Evolutionary conservation across 2,797 vertebrate genomes (phyloP).

Genomic region (Cryptoblepharus egeriae): DNA sequence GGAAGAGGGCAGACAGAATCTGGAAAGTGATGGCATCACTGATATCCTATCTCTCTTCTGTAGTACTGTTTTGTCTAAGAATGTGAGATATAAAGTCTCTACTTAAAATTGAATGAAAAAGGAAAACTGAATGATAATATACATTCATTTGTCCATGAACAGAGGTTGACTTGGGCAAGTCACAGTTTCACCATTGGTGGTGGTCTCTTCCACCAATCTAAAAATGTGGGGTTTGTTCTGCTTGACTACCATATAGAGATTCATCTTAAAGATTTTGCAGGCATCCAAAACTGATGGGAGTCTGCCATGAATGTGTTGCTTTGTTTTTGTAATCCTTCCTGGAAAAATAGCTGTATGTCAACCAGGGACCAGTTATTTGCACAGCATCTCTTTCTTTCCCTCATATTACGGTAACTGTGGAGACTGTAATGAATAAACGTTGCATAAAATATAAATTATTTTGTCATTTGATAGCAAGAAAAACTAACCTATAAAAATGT

Average conservation of each 20-base stretch:
- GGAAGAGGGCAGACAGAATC: too few relatives aligned
- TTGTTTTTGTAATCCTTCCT: background rate
- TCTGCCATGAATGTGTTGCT: background rate
- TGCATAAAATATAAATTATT: conserved; percentile 1
- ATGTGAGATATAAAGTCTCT: too few relatives aligned
- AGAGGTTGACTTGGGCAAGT: background rate
- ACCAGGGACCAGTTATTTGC: background rate
- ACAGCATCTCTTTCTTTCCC: background rate
- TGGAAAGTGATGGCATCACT: too few relatives aligned
- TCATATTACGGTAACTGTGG: background rate
- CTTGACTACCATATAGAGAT: background rate
- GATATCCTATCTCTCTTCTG: too few relatives aligned
- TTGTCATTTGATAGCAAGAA: background rate
- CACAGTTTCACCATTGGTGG: too few relatives aligned
- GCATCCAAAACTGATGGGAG: background rate
- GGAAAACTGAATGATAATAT: too few relatives aligned
- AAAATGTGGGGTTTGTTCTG: background rate
- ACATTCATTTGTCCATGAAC: background rate
- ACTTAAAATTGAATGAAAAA: too few relatives aligned
- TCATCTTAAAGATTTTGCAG: too few relatives aligned
- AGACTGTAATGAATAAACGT: background rate
- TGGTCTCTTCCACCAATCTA: background rate
- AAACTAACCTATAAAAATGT: conserved; percentile 3
- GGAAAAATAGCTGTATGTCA: background rate
- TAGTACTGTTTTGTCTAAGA: too few relatives aligned